Evolutionary conservation across 2,797 vertebrate species (phyloP), one percentile per base, ranked within the genome.

Genomic region (Poeciliopsis infans): DNA sequence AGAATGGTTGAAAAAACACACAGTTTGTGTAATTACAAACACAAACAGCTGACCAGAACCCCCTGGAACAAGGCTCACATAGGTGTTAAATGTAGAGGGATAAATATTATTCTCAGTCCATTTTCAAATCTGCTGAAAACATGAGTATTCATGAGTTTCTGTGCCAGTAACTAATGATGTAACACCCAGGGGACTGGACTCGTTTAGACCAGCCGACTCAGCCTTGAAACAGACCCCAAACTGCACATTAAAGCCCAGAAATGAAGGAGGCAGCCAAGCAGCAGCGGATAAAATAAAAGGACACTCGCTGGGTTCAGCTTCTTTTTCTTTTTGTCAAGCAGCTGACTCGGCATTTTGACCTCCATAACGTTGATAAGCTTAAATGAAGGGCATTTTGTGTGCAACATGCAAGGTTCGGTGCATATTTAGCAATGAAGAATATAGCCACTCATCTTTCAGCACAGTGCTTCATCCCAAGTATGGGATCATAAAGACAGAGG

Each of bases 1-100:
- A 28, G 51, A 64, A 68, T 53, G 23, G 70, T 36, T 86, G 79
- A 77, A 79, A 61, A 55, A 41, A 39, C 16, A 61, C 49, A 81
- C 28, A 64, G 74, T 68, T 78, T 71, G 53, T 28, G 79, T 72
- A 55, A 73, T 72, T 45, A 74, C 45, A 66, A 71, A 68, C 39
- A 57, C 43, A 57, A 71, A 68, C 39, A 57, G 68, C 47, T 16
- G 43, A 70, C 25, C 46, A 28, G n/a, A 55, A 73, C 33, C 49
- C 49, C 33, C 3, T 53, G 31, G 15, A 25, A 16, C 33, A 53
- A 55, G 4, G 31, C 28, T 36, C 46, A 36, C 33, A 47, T 20
- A 23, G 31, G 13, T n/a, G 36, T 7, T 13, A 73, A 25, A 39
- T 25, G 11, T 18, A 53, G 11, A 72, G 36, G 47, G 33, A 25